Evolutionary conservation across 2,113 vertebrate genomes (phyloP).

Genomic region (Laticauda laticaudata): DNA sequence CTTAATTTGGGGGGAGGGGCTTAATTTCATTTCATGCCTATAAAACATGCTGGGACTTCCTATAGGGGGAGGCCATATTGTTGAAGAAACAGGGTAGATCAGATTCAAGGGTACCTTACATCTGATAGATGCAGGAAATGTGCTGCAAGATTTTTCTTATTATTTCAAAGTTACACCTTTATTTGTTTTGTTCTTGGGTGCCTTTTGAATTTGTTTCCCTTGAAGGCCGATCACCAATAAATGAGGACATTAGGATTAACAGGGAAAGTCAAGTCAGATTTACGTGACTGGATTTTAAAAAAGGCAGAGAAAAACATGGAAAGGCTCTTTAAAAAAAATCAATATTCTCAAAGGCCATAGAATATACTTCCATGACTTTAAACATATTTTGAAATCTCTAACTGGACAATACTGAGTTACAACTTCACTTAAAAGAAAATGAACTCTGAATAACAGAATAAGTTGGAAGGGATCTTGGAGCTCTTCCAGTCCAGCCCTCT

Average conservation of each 20-base stretch:
- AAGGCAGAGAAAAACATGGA: background rate
- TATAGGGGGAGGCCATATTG: too few species aligned
- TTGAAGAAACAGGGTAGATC: too few species aligned
- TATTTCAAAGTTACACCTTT: background rate
- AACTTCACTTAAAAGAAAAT: background rate
- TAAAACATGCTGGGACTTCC: too few species aligned
- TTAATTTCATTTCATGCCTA: too few species aligned
- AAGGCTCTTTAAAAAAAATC: background rate
- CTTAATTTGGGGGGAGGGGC: too few species aligned
- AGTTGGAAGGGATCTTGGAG: background rate
- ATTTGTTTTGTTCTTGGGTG: conserved; percentile 30
- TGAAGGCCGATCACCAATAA: background rate
- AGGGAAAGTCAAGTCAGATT: background rate
- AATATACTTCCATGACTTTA: background rate
- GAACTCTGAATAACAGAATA: background rate
- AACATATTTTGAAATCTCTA: background rate
- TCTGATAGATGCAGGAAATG: background rate
- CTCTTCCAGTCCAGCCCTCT: background rate
- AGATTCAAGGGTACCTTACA: background rate
- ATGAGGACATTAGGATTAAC: background rate
- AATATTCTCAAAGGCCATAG: background rate
- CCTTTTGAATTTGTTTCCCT: conserved; percentile 18
- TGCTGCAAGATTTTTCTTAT: background rate
- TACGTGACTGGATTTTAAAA: background rate
- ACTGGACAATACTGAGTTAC: background rate